phyloP scores from a whole-genome alignment of 2,797 vertebrate species.

The Notamacropus eugenii region DNA sequence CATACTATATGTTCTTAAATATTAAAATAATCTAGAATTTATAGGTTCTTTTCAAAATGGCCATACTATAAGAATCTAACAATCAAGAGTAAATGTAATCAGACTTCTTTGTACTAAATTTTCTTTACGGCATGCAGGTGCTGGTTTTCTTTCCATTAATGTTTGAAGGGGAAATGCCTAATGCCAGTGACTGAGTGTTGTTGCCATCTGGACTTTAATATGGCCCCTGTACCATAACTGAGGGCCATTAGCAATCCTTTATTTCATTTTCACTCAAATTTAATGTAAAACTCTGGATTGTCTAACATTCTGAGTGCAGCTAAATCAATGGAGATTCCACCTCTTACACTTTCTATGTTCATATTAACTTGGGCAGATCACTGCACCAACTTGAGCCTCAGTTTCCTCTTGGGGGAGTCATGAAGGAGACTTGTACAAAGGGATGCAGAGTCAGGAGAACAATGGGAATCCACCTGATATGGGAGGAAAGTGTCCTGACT shows the following conservation, averaged over 20 bases:
- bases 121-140: slow-evolving; percentile 19
- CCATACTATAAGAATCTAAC: slow-evolving; percentile 53
- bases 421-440: background rate
- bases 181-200: background rate
- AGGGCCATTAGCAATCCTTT: slow-evolving; percentile 37
- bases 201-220: background rate
- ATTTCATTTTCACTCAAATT: slow-evolving; percentile 37
- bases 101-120: slow-evolving; percentile 54
- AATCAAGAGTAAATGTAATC: slow-evolving; percentile 57
- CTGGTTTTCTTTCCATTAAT: slow-evolving; percentile 30
- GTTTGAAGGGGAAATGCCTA: background rate
- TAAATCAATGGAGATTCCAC: background rate
- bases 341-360: background rate
- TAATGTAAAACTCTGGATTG: slow-evolving; percentile 18
- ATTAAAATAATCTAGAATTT: slow-evolving; percentile 45
- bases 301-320: background rate
- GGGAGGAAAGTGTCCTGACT: background rate
- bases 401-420: background rate
- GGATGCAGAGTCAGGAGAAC: background rate
- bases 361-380: background rate
- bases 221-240: background rate
- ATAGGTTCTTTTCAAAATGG: slow-evolving; percentile 34
- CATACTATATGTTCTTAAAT: slow-evolving; percentile 41
- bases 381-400: background rate
- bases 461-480: background rate